Evolutionary conservation across 2,797 vertebrate species (phyloP), one percentile per base, ranked within the genome.

Genomic region (Tangara arthus): DNA sequence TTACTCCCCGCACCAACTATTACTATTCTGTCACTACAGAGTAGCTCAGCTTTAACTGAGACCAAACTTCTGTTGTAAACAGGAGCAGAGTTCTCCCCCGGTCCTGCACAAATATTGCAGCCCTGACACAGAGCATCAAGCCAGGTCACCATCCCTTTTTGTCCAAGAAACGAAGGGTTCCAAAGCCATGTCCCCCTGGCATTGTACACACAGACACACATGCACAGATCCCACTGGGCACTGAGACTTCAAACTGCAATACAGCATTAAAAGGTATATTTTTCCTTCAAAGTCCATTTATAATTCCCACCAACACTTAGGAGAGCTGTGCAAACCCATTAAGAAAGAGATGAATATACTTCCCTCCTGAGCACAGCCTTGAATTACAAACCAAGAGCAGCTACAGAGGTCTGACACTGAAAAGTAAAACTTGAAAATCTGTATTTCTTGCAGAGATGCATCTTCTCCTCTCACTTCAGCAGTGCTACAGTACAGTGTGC

Each of bases 301-400:
- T 84, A 93, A 95, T 90, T 92, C 94, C 77, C 87, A 91, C 66
- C 94, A 90, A 82, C 34, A 27, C 87, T 69, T 81, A 64, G 2
- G 37, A 66, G 63, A 95, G 34, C 65, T 90, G 82, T 82, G 85
- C 79, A 94, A 90, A 81, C n/a, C 89, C 69, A 93, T 95, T 89
- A 93, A 92, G 84, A 57, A 59, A 82, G 56, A 92, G 80, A 91
- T 56, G 47, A 91, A 93, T 93, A 91, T 34, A 94, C 72, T 66
- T 70, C 20, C 61, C 73, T 65, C 70, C 60, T 5, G 28, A 86
- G 77, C 82, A 82, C 21, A 86, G 69, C 55, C 92, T 94, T 90
- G 65, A 95, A 94, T 90, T 94, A 79, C 79, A 93, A 89, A 78
- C 65, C 66, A 69, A 65, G 61, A 88, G 18, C 23, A 55, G 61